Conservation (phyloP, 2,113 vertebrate species). For the Dipodomys merriami region DNA sequence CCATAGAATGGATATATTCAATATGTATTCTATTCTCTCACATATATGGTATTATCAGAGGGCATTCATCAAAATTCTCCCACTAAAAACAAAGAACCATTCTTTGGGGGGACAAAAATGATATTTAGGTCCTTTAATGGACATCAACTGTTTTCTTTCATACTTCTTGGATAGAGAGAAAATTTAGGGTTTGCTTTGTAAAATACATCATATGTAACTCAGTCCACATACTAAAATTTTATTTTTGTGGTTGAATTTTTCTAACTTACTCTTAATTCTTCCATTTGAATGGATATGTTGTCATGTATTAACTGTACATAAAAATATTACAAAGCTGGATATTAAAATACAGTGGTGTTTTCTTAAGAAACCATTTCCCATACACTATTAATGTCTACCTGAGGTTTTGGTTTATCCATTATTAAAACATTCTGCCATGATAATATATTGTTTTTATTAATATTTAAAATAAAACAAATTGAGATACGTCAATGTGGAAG, state of each 20-base stretch:
- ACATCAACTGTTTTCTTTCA: neutral
- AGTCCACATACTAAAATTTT: neutral
- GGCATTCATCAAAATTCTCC: neutral
- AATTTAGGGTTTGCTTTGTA: conserved; percentile 22
- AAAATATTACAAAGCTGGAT: conserved; percentile 62
- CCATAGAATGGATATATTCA: neutral
- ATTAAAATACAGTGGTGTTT: conserved; percentile 68
- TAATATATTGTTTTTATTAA: conserved; percentile 30
- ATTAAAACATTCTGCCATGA: conserved; percentile 54
- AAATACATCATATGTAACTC: neutral
- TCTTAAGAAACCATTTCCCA: conserved; percentile 29
- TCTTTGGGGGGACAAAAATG: neutral
- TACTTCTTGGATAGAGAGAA: conserved; percentile 5
- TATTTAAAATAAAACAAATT: conserved; percentile 36
- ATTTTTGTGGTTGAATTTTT: conserved; percentile 20
- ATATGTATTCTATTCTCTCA: neutral
- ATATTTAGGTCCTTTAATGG: too few species aligned
- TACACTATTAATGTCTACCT: conserved; percentile 61
- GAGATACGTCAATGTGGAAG: conserved; percentile 2
- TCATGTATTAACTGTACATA: conserved; percentile 62
- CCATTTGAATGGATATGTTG: conserved; percentile 33
- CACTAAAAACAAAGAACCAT: neutral
- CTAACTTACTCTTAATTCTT: neutral
- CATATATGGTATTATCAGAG: neutral
- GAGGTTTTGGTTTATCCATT: conserved; percentile 65